Conservation (phyloP, 2,888 invertebrate species). For the Tholera decimalis region DNA sequence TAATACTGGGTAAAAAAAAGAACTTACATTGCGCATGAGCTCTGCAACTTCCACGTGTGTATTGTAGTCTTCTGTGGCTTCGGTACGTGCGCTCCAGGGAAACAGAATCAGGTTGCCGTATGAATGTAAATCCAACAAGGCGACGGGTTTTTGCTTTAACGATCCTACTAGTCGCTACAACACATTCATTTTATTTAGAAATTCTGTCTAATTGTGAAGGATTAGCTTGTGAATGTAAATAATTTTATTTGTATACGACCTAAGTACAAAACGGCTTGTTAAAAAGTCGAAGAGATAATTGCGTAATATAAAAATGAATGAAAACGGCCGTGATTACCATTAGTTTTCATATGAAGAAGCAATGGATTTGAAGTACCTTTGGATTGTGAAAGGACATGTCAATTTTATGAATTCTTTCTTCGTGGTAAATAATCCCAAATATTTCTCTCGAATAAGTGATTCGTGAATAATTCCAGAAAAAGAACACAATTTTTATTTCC, state of each 20-base stretch:
- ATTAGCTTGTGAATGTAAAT: neutral
- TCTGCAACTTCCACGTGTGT: slow-evolving; percentile 57
- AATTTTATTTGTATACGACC: neutral
- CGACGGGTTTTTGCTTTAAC: slow-evolving; percentile 53
- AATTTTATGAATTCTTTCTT: too few relatives aligned
- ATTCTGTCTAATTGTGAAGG: too few relatives aligned
- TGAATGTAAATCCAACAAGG: slow-evolving; percentile 71
- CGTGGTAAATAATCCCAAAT: neutral
- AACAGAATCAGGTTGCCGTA: slow-evolving; percentile 73
- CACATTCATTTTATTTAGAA: neutral
- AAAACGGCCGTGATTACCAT: too few relatives aligned
- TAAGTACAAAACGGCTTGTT: neutral
- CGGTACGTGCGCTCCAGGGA: slow-evolving; percentile 68
- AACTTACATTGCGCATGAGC: slow-evolving; percentile 66
- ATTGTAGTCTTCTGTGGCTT: slow-evolving; percentile 44
- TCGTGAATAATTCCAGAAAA: too few relatives aligned
- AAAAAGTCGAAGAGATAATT: neutral
- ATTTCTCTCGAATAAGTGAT: too few relatives aligned
- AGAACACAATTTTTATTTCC: neutral
- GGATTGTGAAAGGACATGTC: too few relatives aligned
- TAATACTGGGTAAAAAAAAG: neutral
- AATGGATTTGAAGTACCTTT: too few relatives aligned
- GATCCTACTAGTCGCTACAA: slow-evolving; percentile 63
- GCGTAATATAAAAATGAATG: too few relatives aligned
- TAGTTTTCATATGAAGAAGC: too few relatives aligned